Percentiles rank a stretch among this genome's conserved stretches.
Evolutionary conservation across 1,140 invertebrate species (phyloP).

Genomic region (Drosophila triauraria): DNA sequence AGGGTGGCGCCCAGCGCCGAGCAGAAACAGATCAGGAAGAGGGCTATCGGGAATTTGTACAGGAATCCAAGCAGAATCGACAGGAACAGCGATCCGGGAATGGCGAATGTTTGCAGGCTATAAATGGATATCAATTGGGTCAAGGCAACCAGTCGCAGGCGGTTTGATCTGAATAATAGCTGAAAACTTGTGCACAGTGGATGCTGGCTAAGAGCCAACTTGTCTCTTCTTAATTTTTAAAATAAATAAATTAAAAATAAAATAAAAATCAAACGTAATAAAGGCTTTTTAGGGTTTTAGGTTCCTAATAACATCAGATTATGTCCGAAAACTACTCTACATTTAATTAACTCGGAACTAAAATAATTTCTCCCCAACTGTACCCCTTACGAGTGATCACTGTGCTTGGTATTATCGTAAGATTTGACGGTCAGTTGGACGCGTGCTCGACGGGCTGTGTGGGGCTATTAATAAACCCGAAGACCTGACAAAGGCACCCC

Average conservation of each 20-base stretch:
- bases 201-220: background rate
- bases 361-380: background rate
- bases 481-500: slow-evolving; percentile 53
- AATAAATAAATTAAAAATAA: no score
- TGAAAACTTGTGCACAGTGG: slow-evolving; percentile 4
- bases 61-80: slow-evolving; percentile 99
- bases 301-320: no score
- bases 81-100: slow-evolving; percentile 99
- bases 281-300: no score
- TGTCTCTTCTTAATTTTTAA: no score
- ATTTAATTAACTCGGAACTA: no score
- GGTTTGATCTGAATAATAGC: slow-evolving; percentile 21
- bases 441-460: slow-evolving; percentile 26
- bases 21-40: slow-evolving; percentile 97
- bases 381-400: background rate
- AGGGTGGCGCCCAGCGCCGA: slow-evolving; percentile 97
- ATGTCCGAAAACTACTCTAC: no score
- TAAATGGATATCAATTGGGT: slow-evolving; percentile 41
- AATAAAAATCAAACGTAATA: no score
- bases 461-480: slow-evolving; percentile 36
- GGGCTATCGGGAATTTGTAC: slow-evolving; percentile 96
- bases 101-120: slow-evolving; percentile 99
- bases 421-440: slow-evolving; percentile 12
- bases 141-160: slow-evolving; percentile 62
- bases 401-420: slow-evolving; percentile 18